Evolutionary conservation across 2,888 invertebrate genomes (phyloP).

Genomic region (Catocala nupta): DNA sequence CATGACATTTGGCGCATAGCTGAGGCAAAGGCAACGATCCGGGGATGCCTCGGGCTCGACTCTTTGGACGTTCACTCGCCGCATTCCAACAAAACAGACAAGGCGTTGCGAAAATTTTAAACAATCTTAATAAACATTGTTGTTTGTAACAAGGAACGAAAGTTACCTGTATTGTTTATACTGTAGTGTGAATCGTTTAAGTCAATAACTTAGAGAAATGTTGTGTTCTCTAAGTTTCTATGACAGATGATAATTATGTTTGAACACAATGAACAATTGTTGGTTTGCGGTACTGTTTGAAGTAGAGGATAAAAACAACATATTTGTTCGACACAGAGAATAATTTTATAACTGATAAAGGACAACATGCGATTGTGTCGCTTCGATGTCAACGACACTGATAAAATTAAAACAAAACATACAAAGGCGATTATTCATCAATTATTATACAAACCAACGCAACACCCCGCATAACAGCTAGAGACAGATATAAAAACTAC

Average conservation of each 20-base stretch:
- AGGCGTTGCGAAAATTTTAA: conserved; percentile 69
- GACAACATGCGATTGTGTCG: conserved; percentile 36
- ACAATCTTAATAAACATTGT: conserved; percentile 48
- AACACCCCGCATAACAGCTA: conserved; percentile 37
- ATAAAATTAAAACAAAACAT: conserved; percentile 41
- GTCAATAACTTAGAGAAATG: conserved; percentile 12
- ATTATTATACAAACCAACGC: conserved; percentile 25
- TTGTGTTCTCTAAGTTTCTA: background rate
- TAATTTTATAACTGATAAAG: conserved; percentile 35
- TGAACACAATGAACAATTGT: conserved; percentile 8
- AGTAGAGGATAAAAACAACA: conserved; percentile 18
- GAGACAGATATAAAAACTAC: conserved; percentile 63
- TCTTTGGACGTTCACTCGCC: conserved; percentile 77
- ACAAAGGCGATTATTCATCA: conserved; percentile 30
- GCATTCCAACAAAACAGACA: conserved; percentile 70
- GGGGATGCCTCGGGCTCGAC: conserved; percentile 67
- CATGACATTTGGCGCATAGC: conserved; percentile 77
- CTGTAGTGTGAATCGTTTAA: conserved; percentile 10
- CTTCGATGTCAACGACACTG: conserved; percentile 44
- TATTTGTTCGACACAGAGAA: conserved; percentile 8
- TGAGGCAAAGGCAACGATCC: conserved; percentile 62
- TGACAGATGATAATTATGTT: conserved; percentile 18
- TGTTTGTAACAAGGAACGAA: conserved; percentile 32
- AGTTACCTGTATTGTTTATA: conserved; percentile 20
- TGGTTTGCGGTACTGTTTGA: background rate